Evolutionary conservation across 2,113 vertebrate species (phyloP), one percentile per base, ranked within the genome.

Genomic region (Pseudorhombus dupliciocellatus): DNA sequence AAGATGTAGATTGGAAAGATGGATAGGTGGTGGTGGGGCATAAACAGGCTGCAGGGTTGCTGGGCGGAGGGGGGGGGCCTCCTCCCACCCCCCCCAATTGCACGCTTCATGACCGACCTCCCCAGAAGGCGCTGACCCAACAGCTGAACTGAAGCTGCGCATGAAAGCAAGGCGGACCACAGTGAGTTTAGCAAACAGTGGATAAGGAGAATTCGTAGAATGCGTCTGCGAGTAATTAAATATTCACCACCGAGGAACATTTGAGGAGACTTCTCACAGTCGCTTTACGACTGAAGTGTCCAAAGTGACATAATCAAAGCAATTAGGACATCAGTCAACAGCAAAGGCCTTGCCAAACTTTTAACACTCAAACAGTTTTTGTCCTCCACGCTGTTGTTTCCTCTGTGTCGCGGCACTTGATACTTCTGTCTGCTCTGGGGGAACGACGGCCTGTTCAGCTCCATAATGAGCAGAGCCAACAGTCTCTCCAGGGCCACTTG

Each of bases 401-500:
- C 51, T 70, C 40, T 54, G 51, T 65, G 31, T 73, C 37, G n/a
- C 40, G 37, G 70, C 70, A 63, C 67, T 74, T 37, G 28, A 34
- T 54, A 44, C 42, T 80, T 69, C 65, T 16, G 53, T 26, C 42
- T 58, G 2, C 64, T 75, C 20, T 40, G 48, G 57, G 73, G 67
- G 57, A 73, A 66, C 61, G 67, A 69, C 2, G 34, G 0, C 64
- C 51, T 55, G 65, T 73, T 79, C 61, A 70, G 25, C 56, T 69
- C 53, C 31, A 14, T 79, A 84, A 86, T 88, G 82, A 85, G 73
- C 57, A 60, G 74, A 77, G 53, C 69, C 80, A 81, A 71, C 76
- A 66, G 64, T 72, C 85, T 87, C 74, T 79, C 86, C 56, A 83
- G 73, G 59, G 63, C 14, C 82, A 74, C 88, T 91, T 61, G 77